These are phyloP conservation scores for Lottia scabra DNA, from an alignment of 2,888 invertebrate genomes.

Conservation along the genomic window DNA sequence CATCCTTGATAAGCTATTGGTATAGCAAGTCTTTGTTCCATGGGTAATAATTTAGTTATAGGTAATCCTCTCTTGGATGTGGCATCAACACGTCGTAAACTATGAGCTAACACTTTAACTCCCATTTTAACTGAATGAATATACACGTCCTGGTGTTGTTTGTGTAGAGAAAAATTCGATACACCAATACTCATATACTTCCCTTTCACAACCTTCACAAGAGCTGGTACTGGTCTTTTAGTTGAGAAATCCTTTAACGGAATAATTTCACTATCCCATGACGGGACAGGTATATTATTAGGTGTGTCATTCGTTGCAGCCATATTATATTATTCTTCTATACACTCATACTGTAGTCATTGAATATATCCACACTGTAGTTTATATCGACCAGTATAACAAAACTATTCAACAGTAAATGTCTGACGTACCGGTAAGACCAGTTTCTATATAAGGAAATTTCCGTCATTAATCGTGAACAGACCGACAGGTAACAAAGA, in stretches of 20 bases:
- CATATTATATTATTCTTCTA: constrained; percentile 21
- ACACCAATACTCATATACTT: constrained; percentile 93
- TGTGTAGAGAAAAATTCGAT: constrained; percentile 76
- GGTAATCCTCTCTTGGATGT: constrained; percentile 33
- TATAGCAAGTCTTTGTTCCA: constrained; percentile 80
- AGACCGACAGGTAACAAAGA: background rate
- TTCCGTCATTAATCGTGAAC: background rate
- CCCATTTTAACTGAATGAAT: constrained; percentile 82
- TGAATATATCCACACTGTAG: constrained; percentile 9
- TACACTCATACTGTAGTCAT: constrained; percentile 5
- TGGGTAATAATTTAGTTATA: constrained; percentile 37
- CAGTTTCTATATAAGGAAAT: constrained; percentile 24
- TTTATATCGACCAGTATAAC: constrained; percentile 9
- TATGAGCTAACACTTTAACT: constrained; percentile 75
- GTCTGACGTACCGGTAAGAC: constrained; percentile 20
- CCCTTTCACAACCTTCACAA: constrained; percentile 93
- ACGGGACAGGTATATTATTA: constrained; percentile 28
- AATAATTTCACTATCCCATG: constrained; percentile 58
- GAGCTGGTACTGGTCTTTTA: constrained; percentile 82
- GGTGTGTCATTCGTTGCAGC: constrained; percentile 27
- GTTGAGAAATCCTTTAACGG: constrained; percentile 71
- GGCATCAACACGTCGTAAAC: constrained; percentile 41
- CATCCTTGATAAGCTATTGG: constrained; percentile 92
- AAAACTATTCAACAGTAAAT: constrained; percentile 13
- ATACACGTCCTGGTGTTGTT: constrained; percentile 83